A percentile compares a stretch with the other conserved stretches of the same genome.
Evolutionary conservation across 2,888 invertebrate genomes (phyloP).

Genomic region (Caradrina clavipalpis): DNA sequence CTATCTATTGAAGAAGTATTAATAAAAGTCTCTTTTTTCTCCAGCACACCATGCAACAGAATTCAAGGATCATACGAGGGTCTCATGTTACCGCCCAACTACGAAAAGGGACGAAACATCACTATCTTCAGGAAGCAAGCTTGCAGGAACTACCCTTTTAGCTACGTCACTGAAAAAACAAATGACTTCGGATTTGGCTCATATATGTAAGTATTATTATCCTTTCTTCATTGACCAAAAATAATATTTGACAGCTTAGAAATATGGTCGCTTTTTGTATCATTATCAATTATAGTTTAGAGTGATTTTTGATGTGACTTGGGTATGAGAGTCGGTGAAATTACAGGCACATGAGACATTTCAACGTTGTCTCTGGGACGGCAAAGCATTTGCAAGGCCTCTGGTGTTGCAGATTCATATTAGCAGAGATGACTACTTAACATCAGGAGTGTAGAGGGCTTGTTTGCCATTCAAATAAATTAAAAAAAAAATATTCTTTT

Average conservation of each 20-base stretch:
- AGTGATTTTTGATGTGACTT: not conserved
- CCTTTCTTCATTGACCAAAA: too few species aligned
- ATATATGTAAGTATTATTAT: constrained; percentile 89
- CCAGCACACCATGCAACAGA: constrained; percentile 92
- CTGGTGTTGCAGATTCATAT: too few species aligned
- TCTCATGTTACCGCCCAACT: constrained; percentile 92
- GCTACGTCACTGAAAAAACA: constrained; percentile 68
- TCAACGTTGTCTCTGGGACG: too few species aligned
- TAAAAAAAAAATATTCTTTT: too few species aligned
- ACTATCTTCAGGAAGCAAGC: constrained; percentile 94
- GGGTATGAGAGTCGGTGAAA: too few species aligned
- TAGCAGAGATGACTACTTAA: too few species aligned
- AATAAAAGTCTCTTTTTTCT: constrained; percentile 39
- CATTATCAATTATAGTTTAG: too few species aligned
- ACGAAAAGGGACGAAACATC: constrained; percentile 89
- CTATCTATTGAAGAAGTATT: not conserved
- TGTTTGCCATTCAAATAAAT: too few species aligned
- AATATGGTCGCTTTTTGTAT: not conserved
- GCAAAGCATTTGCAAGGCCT: too few species aligned
- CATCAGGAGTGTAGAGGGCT: too few species aligned
- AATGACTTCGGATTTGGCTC: constrained; percentile 89
- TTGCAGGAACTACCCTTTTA: constrained; percentile 93
- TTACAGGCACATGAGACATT: too few species aligned
- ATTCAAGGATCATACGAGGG: constrained; percentile 94
- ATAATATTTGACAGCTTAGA: too few species aligned